A percentile compares a stretch with the other conserved stretches of the same genome.
phyloP scores from a whole-genome alignment of 2,797 vertebrate species.

The Pogoniulus pusillus region DNA sequence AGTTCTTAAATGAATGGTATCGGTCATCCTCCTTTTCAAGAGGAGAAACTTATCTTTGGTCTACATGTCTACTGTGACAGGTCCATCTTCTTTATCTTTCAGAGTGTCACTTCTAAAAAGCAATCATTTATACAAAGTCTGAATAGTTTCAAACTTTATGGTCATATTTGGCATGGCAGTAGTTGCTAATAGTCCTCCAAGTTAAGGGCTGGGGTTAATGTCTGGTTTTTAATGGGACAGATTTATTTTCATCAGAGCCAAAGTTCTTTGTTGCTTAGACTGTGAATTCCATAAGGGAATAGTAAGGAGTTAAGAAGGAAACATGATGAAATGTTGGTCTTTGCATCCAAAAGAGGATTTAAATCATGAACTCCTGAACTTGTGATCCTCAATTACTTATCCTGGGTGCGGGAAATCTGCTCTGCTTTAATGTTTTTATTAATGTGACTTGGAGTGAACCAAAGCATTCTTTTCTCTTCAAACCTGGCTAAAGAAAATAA shows the following conservation, averaged over 20 bases:
- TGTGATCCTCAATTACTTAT: constrained; percentile 63
- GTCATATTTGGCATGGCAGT: not conserved
- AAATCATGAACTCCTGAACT: constrained; percentile 62
- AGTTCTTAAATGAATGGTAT: not conserved
- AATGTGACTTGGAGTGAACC: constrained; percentile 46
- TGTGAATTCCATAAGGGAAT: constrained; percentile 55
- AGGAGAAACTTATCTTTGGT: not conserved
- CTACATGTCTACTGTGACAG: not conserved
- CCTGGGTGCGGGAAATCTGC: constrained; percentile 36
- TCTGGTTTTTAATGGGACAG: constrained; percentile 42
- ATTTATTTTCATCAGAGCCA: constrained; percentile 42
- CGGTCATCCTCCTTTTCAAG: not conserved
- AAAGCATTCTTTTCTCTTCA: constrained; percentile 27
- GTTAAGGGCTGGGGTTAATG: constrained; percentile 31
- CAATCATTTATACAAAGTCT: not conserved
- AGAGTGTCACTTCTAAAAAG: not conserved
- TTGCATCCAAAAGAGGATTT: constrained; percentile 58
- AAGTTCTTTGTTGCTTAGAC: constrained; percentile 50
- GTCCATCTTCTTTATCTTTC: not conserved
- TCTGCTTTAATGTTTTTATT: constrained; percentile 60
- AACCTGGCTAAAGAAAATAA: not conserved
- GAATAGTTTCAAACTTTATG: not conserved
- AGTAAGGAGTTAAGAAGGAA: constrained; percentile 62
- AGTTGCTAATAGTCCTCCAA: constrained; percentile 6
- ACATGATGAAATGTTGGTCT: constrained; percentile 56